Evolutionary conservation across 2,888 invertebrate genomes (phyloP).

Genomic region (Sphinx pinastri): DNA sequence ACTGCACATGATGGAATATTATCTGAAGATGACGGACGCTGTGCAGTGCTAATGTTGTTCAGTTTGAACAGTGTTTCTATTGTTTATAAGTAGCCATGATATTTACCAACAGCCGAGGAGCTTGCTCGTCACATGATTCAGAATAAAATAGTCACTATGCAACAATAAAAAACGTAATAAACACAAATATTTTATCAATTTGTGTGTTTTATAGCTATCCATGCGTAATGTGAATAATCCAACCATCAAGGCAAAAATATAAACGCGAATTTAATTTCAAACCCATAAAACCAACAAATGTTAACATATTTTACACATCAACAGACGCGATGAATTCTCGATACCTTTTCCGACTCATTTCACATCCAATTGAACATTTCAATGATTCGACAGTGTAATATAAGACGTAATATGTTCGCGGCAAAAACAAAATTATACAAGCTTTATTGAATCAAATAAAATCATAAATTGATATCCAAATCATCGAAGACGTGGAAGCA

Average conservation of each 20-base stretch:
- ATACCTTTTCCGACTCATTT: constrained; percentile 16
- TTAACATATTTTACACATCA: constrained; percentile 22
- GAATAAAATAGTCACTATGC: no score
- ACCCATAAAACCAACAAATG: constrained; percentile 9
- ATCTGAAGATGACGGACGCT: no score
- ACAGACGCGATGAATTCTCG: background rate
- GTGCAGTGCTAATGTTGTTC: no score
- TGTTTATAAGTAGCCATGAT: no score
- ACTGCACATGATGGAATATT: no score
- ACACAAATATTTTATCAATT: background rate
- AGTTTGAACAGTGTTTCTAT: no score
- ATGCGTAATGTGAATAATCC: background rate
- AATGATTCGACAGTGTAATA: constrained; percentile 10
- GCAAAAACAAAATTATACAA: background rate
- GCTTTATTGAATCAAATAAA: no score
- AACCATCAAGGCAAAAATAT: background rate
- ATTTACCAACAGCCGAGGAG: no score
- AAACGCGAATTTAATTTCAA: constrained; percentile 12
- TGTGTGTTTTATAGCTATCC: background rate
- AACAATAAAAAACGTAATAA: no score
- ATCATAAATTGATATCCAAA: no score
- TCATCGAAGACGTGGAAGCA: no score
- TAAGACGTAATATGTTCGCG: background rate
- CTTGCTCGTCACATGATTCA: no score
- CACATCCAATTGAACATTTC: constrained; percentile 19